Percentiles rank a stretch among this genome's conserved stretches.
Conservation (phyloP, 1,140 invertebrate species). For the Scaptomyza pallida region DNA sequence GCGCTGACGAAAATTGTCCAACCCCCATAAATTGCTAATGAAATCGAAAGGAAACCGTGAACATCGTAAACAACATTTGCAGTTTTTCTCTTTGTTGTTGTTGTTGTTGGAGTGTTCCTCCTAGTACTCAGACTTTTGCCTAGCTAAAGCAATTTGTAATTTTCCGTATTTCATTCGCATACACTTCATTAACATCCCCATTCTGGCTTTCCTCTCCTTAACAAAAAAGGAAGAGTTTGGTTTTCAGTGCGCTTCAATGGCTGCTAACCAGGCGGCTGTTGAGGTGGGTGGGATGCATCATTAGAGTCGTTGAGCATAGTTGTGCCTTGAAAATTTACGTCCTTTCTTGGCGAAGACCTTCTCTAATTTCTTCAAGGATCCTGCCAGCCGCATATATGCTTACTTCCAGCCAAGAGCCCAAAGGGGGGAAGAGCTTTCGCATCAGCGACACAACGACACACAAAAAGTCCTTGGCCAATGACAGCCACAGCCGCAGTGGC, state of each 20-base stretch:
- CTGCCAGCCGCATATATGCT: slow-evolving; percentile 61
- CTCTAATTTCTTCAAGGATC: slow-evolving; percentile 77
- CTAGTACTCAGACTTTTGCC: slow-evolving; percentile 21
- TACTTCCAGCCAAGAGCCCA: neutral
- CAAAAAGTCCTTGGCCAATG: slow-evolving; percentile 82
- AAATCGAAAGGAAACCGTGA: slow-evolving; percentile 83
- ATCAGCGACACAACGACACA: slow-evolving; percentile 79
- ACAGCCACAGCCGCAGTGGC: slow-evolving; percentile 29
- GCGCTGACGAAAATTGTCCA: slow-evolving; percentile 54
- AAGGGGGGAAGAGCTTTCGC: slow-evolving; percentile 37
- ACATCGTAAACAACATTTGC: slow-evolving; percentile 82
- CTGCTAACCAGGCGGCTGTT: slow-evolving; percentile 37
- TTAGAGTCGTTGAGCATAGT: slow-evolving; percentile 70
- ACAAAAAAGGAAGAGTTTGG: slow-evolving; percentile 56
- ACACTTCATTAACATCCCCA: slow-evolving; percentile 76
- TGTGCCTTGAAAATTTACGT: slow-evolving; percentile 73
- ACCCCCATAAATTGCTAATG: slow-evolving; percentile 73
- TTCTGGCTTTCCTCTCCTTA: slow-evolving; percentile 17
- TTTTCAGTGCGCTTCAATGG: slow-evolving; percentile 70
- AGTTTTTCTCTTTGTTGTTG: slow-evolving; percentile 42
- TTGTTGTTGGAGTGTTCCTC: slow-evolving; percentile 24
- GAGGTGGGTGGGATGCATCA: slow-evolving; percentile 65
- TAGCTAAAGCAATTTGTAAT: slow-evolving; percentile 72
- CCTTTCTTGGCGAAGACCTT: slow-evolving; percentile 74
- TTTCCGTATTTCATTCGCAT: slow-evolving; percentile 83